Percentiles rank a stretch among this genome's conserved stretches.
phyloP scores from a whole-genome alignment of 2,113 vertebrate genomes.

The Monarcha castaneiventris region DNA sequence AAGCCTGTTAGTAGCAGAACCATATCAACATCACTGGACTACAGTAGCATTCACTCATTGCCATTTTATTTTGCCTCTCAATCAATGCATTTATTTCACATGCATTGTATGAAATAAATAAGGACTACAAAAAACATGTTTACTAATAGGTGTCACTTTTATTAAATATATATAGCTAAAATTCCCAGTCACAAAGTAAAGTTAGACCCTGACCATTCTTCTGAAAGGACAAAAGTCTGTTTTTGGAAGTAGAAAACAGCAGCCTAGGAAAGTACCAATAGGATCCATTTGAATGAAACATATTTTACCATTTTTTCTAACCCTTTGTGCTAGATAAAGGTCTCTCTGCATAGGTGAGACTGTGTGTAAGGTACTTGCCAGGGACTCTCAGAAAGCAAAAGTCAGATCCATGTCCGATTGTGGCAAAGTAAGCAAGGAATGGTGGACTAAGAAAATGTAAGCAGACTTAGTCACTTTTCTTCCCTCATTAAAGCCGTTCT shows the following conservation, averaged over 20 bases:
- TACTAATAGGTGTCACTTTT: neutral
- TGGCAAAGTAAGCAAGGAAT: neutral
- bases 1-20: neutral
- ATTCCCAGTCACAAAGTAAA: neutral
- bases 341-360: neutral
- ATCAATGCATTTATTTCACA: neutral
- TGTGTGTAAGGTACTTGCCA: neutral
- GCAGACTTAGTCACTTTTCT: neutral
- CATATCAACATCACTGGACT: neutral
- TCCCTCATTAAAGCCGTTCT: neutral
- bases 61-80: neutral
- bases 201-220: neutral
- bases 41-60: neutral
- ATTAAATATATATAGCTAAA: neutral
- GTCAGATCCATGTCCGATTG: accelerated
- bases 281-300: neutral
- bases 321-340: neutral
- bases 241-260: neutral
- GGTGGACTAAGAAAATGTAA: neutral
- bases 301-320: neutral
- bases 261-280: neutral
- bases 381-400: neutral
- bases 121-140: neutral
- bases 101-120: neutral
- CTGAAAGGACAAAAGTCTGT: neutral